Base-by-base conservation (phyloP, 2,888 invertebrate genomes). In the Iselma pallidipennis region DNA sequence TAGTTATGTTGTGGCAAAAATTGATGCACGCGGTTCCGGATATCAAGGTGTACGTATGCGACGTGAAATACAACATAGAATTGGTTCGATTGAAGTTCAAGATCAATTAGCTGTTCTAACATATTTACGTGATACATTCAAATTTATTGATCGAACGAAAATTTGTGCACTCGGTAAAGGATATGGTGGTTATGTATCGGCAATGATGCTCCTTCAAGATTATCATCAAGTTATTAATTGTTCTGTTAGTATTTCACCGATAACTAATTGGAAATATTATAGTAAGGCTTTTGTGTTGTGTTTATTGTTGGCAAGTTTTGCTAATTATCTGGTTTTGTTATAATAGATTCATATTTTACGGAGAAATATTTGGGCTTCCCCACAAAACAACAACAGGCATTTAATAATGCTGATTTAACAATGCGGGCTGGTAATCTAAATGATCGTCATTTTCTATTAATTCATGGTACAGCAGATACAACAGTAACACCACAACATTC, bases 1-100 rank as follows among this genome's bases (percentile, higher is more conserved):
- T 67, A 91, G 92, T 78, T 92, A 93, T 76, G 91, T 96, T 66
- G 91, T 94, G 28, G 95, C 93, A 0, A 89, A 91, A 79, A 92
- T 96, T 55, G 96, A 97, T 81, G 96, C 92, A 0, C 84, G 96
- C 31, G 96, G 96, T 5, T 90, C 94, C 1, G 93, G 92, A 0
- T 92, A 86, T 69, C 88, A 94, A 81, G 95, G 96, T 0, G 92
- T 93, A 75, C 83, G 87, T 55, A 80, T 91, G 65, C 82, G 89
- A 67, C 88, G 89, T 10, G 89, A 91, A 78, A 86, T 94, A 25
- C 92, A 93, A 74, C 88, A 85, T 58, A 80, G 83, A 26, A 79
- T 90, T 45, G 90, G 90, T 6, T 83, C 84, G 0, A 81, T 85
- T 5, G 90, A 90, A 73, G 86, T 89, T 6, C 84, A 86, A 66